These are phyloP conservation scores for Agrypnia vestita DNA, from an alignment of 1,140 invertebrate genomes.

Conservation along the genomic window DNA sequence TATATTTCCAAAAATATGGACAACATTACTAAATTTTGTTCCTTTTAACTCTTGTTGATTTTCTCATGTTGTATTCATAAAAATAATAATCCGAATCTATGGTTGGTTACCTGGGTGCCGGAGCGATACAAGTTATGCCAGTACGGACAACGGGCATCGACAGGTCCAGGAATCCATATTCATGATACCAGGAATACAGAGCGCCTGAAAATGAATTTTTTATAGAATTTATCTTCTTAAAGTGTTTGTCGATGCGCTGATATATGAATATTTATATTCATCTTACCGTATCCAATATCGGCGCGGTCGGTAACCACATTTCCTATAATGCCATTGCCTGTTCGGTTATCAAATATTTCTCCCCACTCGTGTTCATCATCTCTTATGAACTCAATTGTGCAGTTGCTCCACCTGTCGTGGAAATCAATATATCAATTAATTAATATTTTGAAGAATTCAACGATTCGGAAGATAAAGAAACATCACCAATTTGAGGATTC, in stretches of 20 bases:
- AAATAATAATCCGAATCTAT: background rate
- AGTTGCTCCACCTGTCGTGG: constrained; percentile 70
- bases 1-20: too few species aligned
- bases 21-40: too few species aligned
- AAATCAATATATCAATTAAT: too few species aligned
- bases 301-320: constrained; percentile 73
- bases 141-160: constrained; percentile 72
- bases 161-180: constrained; percentile 73
- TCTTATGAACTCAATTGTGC: constrained; percentile 69
- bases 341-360: constrained; percentile 74
- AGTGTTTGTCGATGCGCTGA: background rate
- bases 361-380: constrained; percentile 74
- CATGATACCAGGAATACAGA: constrained; percentile 76
- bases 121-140: constrained; percentile 75
- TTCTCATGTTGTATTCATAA: too few species aligned
- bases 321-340: constrained; percentile 75
- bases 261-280: background rate
- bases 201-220: constrained; percentile 66
- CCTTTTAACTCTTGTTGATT: too few species aligned
- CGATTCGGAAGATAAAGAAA: too few species aligned
- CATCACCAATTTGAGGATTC: too few species aligned
- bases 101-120: constrained; percentile 71
- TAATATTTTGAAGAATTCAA: too few species aligned
- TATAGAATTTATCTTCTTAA: background rate
- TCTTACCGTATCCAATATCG: constrained; percentile 73